These are phyloP conservation scores for Galeopterus variegatus DNA, from an alignment of 2,113 vertebrate species.

Conservation along the genomic window DNA sequence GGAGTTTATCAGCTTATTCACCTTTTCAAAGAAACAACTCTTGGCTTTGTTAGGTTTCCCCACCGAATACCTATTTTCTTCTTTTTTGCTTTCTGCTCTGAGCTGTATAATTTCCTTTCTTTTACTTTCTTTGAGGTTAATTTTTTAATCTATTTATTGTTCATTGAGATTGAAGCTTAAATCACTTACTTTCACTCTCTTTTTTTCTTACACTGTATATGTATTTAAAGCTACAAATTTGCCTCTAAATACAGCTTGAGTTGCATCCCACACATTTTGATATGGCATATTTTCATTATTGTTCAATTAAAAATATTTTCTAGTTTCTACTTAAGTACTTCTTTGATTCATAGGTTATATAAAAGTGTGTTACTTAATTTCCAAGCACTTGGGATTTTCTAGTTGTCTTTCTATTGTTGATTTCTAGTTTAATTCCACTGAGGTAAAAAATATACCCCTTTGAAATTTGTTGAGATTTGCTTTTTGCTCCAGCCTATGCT, in stretches of 20 bases:
- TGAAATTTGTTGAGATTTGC: conserved; percentile 46
- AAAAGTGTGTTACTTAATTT: neutral
- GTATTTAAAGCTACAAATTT: conserved; percentile 14
- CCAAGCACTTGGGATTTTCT: neutral
- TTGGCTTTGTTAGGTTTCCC: neutral
- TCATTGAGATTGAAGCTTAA: neutral
- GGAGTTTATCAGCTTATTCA: neutral
- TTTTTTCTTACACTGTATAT: neutral
- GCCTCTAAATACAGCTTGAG: neutral
- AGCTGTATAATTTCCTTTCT: neutral
- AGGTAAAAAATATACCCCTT: conserved; percentile 6
- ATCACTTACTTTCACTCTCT: neutral
- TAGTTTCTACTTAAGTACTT: neutral
- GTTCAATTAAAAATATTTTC: conserved; percentile 22
- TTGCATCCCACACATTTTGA: neutral
- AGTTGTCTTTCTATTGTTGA: neutral
- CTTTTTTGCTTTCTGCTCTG: conserved; percentile 6
- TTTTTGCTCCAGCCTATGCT: neutral
- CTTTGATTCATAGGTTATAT: neutral
- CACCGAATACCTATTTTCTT: neutral
- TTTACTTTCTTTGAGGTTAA: neutral
- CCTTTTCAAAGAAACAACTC: neutral
- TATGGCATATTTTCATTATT: neutral
- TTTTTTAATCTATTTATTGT: neutral
- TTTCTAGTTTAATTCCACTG: conserved; percentile 29